Conservation (phyloP, 2,113 vertebrate species). For the Maylandia zebra region DNA sequence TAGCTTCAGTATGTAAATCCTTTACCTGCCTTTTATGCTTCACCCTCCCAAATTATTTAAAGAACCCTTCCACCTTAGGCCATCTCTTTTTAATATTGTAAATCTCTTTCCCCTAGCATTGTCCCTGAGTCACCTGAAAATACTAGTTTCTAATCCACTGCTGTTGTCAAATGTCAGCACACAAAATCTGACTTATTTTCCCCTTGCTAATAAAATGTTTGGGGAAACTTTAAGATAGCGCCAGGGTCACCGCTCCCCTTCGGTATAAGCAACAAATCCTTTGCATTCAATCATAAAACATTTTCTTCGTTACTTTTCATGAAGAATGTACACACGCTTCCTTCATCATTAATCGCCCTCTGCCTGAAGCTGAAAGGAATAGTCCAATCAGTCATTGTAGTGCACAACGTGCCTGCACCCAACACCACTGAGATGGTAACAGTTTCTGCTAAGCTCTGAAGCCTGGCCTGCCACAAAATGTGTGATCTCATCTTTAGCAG, state of each 20-base stretch:
- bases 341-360: neutral
- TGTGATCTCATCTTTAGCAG: neutral
- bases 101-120: neutral
- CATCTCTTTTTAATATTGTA: conserved; percentile 1
- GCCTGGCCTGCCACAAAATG: neutral
- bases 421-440: neutral
- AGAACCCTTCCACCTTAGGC: neutral
- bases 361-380: neutral
- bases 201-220: neutral
- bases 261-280: neutral
- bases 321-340: neutral
- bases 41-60: conserved; percentile 9
- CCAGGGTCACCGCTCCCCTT: neutral
- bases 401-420: neutral
- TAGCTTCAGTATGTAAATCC: conserved; percentile 19
- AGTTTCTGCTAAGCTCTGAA: neutral
- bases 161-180: neutral
- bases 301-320: neutral
- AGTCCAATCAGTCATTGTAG: neutral
- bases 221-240: neutral
- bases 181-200: neutral
- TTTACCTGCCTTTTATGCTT: conserved; percentile 16
- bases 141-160: neutral
- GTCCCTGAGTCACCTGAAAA: neutral
- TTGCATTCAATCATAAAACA: neutral